Percentiles rank a stretch among this genome's conserved stretches.
These are phyloP conservation scores for Lasioglossum calceatum DNA, from an alignment of 2,888 invertebrate species.

Conservation along the genomic window DNA sequence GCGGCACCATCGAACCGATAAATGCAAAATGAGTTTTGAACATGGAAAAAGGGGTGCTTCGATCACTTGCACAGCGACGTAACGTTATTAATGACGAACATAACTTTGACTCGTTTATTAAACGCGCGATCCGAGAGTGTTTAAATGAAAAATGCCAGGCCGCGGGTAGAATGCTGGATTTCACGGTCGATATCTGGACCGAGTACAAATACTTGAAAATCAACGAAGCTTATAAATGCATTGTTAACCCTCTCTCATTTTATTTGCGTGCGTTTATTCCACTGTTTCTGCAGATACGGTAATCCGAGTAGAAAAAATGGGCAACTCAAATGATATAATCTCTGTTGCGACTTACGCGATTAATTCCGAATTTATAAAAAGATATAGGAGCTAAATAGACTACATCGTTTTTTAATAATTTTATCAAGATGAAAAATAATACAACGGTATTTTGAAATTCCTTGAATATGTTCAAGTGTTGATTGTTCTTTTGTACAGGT, in stretches of 20 bases:
- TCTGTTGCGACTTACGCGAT: neutral
- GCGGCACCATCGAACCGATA: neutral
- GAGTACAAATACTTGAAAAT: slow-evolving; percentile 28
- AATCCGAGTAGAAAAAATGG: neutral
- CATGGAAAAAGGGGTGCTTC: neutral
- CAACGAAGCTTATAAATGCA: slow-evolving; percentile 32
- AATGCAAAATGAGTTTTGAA: neutral
- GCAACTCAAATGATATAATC: neutral
- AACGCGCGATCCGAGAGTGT: slow-evolving; percentile 7
- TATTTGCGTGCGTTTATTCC: neutral
- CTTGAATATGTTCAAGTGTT: neutral
- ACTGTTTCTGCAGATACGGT: neutral
- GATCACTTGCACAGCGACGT: slow-evolving; percentile 7
- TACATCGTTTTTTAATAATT: neutral
- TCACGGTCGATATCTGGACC: slow-evolving; percentile 15
- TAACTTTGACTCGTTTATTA: slow-evolving; percentile 29
- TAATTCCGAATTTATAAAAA: neutral
- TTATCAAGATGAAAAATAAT: neutral
- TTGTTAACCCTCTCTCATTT: slow-evolving; percentile 29
- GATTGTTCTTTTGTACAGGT: neutral
- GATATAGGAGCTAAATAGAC: neutral
- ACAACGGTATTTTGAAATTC: neutral
- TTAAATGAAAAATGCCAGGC: slow-evolving; percentile 23
- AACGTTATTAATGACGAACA: slow-evolving; percentile 21
- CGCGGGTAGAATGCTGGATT: neutral